A percentile compares a stretch with the other conserved stretches of the same genome.
These are phyloP conservation scores for Capra hircus DNA, from an alignment of 2,113 vertebrate species.

Conservation along the genomic window DNA sequence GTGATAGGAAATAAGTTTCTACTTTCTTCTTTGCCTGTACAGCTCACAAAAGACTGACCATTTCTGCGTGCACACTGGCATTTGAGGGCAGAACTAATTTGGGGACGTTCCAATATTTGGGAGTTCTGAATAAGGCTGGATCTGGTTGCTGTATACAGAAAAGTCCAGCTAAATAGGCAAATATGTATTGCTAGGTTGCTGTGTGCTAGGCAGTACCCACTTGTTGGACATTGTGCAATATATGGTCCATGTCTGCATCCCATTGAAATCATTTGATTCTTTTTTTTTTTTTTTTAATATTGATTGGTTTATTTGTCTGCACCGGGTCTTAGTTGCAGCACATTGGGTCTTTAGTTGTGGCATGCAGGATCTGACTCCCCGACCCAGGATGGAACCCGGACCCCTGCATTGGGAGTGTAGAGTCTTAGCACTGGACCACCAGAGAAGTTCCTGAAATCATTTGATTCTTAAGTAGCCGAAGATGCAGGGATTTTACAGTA, in stretches of 20 bases:
- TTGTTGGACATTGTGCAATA: not conserved
- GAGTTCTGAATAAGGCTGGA: not conserved
- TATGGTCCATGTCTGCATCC: not conserved
- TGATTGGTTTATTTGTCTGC: not conserved
- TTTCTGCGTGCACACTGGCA: not conserved
- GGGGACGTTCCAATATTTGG: not conserved
- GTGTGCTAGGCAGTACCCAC: not conserved
- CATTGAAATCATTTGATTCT: not conserved
- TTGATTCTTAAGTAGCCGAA: slow-evolving; percentile 6
- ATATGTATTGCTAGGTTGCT: not conserved
- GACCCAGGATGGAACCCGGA: not conserved
- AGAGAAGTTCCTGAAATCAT: not conserved
- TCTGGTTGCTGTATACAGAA: not conserved
- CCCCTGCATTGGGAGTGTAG: not conserved
- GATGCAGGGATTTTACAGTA: not conserved
- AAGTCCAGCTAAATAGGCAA: not conserved
- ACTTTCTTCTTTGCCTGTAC: not conserved
- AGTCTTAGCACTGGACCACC: not conserved
- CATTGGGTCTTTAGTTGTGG: not conserved
- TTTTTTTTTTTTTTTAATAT: not conserved
- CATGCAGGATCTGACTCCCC: not conserved
- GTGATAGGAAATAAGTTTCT: slow-evolving; percentile 2
- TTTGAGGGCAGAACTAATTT: not conserved
- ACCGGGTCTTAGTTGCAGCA: not conserved
- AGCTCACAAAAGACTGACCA: not conserved